phyloP scores from a whole-genome alignment of 2,797 vertebrate genomes.

The Hypotaenidia okinawae region DNA sequence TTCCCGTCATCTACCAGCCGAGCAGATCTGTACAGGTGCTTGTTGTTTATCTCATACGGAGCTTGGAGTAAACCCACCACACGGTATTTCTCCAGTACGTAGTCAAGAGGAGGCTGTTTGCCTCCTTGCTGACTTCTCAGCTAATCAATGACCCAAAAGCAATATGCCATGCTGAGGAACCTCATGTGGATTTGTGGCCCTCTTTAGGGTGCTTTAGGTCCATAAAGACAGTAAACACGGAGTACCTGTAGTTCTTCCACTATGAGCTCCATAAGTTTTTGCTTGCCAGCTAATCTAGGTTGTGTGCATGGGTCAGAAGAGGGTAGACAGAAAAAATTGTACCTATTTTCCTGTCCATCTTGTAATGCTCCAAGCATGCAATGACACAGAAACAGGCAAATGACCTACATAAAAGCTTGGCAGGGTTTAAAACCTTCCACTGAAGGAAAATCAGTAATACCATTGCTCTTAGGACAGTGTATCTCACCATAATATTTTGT shows the following conservation, averaged over 20 bases:
- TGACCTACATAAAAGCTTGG: neutral
- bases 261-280: neutral
- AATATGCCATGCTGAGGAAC: neutral
- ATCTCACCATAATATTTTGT: neutral
- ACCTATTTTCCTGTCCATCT: neutral
- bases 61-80: constrained; percentile 3
- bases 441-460: neutral
- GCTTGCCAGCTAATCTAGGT: neutral
- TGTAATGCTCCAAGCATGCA: neutral
- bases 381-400: neutral
- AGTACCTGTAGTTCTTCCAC: constrained; percentile 16
- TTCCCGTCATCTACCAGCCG: neutral
- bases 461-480: neutral
- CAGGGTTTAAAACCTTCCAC: neutral
- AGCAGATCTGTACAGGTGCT: neutral
- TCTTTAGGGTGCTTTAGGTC: constrained; percentile 7
- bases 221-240: neutral
- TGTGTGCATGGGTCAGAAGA: neutral
- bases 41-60: neutral
- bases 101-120: neutral
- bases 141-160: constrained; percentile 13
- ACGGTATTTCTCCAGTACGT: neutral
- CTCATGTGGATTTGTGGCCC: constrained; percentile 36
- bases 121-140: neutral
- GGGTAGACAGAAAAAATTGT: neutral